These are phyloP conservation scores for Drosophila sucinea DNA, from an alignment of 1,140 invertebrate species.

Conservation along the genomic window DNA sequence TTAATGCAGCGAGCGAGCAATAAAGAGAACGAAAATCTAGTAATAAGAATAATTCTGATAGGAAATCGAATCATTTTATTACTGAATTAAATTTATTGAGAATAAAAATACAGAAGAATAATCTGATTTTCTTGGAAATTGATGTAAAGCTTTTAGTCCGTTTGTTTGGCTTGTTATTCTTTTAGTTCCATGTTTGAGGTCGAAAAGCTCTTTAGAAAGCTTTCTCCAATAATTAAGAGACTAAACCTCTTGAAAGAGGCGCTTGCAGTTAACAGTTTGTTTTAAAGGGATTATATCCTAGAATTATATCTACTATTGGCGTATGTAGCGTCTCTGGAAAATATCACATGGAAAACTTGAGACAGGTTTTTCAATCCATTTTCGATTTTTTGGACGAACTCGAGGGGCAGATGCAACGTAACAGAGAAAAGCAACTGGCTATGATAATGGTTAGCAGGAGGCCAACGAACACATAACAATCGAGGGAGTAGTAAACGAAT, in stretches of 20 bases:
- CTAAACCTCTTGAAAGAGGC: not conserved
- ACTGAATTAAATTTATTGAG: no score
- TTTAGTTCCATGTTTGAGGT: no score
- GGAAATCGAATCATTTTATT: no score
- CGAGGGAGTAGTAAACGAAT: constrained; percentile 74
- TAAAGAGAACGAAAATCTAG: no score
- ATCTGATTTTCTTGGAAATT: no score
- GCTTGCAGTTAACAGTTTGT: not conserved
- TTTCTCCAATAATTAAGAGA: no score
- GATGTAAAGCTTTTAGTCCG: no score
- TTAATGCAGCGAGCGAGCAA: no score
- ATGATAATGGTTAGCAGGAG: constrained; percentile 37
- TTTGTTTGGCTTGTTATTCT: no score
- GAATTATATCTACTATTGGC: not conserved
- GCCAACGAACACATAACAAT: constrained; percentile 56
- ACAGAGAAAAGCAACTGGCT: constrained; percentile 55
- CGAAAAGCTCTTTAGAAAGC: no score
- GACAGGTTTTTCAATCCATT: constrained; percentile 8
- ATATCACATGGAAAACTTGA: constrained; percentile 59
- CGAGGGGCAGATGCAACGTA: constrained; percentile 36
- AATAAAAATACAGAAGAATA: no score
- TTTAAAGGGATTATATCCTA: not conserved
- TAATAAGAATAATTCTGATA: no score
- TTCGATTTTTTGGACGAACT: constrained; percentile 33
- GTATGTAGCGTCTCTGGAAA: constrained; percentile 39